These are phyloP conservation scores for Gadus macrocephalus DNA, from an alignment of 2,113 vertebrate species.

Conservation along the genomic window DNA sequence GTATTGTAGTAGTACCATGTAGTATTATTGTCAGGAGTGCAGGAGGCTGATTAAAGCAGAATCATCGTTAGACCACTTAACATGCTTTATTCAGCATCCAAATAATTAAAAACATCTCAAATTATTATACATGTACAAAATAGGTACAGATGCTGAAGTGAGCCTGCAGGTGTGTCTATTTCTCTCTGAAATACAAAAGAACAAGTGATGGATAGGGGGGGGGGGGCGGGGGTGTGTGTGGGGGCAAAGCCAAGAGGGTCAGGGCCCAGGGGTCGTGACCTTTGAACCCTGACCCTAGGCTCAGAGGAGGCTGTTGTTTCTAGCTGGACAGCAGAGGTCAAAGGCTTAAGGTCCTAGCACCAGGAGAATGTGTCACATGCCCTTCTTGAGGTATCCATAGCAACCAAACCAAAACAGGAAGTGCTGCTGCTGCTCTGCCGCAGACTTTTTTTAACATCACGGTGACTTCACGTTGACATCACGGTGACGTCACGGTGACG, in stretches of 20 bases:
- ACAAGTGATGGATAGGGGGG: conserved; percentile 1
- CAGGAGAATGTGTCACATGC: conserved; percentile 29
- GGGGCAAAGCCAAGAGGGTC: no score
- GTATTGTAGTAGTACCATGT: conserved; percentile 53
- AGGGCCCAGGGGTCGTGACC: conserved; percentile 5
- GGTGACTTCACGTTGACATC: conserved; percentile 13
- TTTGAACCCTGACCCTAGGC: not conserved
- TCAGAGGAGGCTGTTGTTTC: not conserved
- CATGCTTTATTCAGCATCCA: conserved; percentile 99
- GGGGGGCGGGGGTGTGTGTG: no score
- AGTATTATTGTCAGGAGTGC: conserved; percentile 58
- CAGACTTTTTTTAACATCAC: conserved; percentile 56
- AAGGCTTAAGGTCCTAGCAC: no score
- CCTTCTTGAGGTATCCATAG: conserved; percentile 75
- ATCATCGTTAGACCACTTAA: conserved; percentile 89
- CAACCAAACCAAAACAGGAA: conserved; percentile 30
- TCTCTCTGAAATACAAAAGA: conserved; percentile 64
- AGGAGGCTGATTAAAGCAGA: conserved; percentile 31
- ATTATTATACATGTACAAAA: conserved; percentile 99
- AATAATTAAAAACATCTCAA: conserved; percentile 99
- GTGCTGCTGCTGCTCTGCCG: conserved; percentile 71
- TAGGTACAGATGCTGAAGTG: conserved; percentile 87
- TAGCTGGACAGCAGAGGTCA: conserved; percentile 30
- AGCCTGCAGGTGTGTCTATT: conserved; percentile 68
- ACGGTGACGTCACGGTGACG: conserved; percentile 15